Percentiles rank a stretch among this genome's conserved stretches.
Evolutionary conservation across 1,140 invertebrate species (phyloP).

Genomic region (Sycophila sp.): DNA sequence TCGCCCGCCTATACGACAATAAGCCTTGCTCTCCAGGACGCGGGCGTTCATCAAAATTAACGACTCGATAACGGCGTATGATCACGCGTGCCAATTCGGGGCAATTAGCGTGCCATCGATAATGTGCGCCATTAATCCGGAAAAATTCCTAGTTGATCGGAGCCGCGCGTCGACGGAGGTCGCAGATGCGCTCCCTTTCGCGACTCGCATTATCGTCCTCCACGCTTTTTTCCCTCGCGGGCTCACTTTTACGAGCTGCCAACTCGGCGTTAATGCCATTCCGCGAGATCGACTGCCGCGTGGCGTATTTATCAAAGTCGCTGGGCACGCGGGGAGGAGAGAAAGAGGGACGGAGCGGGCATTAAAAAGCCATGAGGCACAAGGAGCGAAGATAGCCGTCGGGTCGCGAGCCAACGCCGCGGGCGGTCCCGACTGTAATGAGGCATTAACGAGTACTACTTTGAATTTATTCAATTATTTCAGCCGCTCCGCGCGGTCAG

Average conservation of each 20-base stretch:
- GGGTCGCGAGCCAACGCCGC: neutral
- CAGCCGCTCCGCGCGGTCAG: constrained; percentile 42
- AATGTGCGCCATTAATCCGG: too few relatives aligned
- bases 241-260: constrained; percentile 26
- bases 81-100: too few relatives aligned
- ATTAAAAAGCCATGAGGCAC: too few relatives aligned
- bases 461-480: constrained; percentile 30
- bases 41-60: too few relatives aligned
- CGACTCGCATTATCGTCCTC: constrained; percentile 46
- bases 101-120: too few relatives aligned
- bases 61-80: too few relatives aligned
- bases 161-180: too few relatives aligned
- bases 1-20: too few relatives aligned
- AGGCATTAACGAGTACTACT: constrained; percentile 9
- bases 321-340: neutral
- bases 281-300: constrained; percentile 1
- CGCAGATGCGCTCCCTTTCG: constrained; percentile 8
- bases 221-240: neutral
- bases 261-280: constrained; percentile 14
- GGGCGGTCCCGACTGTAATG: constrained; percentile 23
- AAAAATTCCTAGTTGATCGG: too few relatives aligned
- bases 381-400: too few relatives aligned
- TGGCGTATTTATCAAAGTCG: constrained; percentile 27
- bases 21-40: too few relatives aligned
- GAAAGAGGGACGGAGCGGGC: neutral